phyloP scores from a whole-genome alignment of 2,113 vertebrate species.

The Monarcha castaneiventris region DNA sequence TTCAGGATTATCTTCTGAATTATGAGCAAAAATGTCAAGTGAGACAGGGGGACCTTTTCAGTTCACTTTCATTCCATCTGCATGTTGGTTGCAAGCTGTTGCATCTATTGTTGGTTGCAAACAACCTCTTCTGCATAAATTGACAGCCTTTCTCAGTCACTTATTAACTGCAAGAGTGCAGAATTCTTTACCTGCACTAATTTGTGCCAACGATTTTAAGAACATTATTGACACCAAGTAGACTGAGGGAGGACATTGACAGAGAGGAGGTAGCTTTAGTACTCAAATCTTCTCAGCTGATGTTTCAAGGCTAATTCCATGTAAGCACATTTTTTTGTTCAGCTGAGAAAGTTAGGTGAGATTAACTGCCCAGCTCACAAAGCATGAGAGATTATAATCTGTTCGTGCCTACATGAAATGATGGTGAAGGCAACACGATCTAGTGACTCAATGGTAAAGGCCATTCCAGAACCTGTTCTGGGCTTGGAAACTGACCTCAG shows the following conservation, averaged over 20 bases:
- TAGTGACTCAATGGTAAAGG: not conserved
- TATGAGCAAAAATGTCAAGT: not conserved
- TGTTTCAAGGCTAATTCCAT: not conserved
- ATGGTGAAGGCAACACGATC: rapidly evolving
- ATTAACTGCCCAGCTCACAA: not conserved
- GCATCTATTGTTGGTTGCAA: not conserved
- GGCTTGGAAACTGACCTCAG: not conserved
- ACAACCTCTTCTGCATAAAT: slow-evolving; percentile 49
- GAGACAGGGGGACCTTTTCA: not conserved
- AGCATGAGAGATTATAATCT: not conserved
- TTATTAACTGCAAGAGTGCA: slow-evolving; percentile 54
- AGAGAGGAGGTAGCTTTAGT: not conserved
- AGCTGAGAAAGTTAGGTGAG: not conserved
- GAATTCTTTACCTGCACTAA: slow-evolving; percentile 34
- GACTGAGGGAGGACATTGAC: not conserved
- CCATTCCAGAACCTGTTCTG: not conserved
- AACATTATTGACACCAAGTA: not conserved
- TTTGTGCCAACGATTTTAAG: not conserved
- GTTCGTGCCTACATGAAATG: not conserved
- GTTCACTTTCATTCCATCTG: not conserved
- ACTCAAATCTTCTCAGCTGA: not conserved
- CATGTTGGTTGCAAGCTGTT: not conserved
- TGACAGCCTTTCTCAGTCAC: slow-evolving; percentile 45
- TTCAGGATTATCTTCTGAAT: not conserved
- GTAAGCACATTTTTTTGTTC: not conserved